Base-by-base conservation (phyloP, 30 jellyfish, hydroid and myxozoan species). In the Mastigias papua region DNA sequence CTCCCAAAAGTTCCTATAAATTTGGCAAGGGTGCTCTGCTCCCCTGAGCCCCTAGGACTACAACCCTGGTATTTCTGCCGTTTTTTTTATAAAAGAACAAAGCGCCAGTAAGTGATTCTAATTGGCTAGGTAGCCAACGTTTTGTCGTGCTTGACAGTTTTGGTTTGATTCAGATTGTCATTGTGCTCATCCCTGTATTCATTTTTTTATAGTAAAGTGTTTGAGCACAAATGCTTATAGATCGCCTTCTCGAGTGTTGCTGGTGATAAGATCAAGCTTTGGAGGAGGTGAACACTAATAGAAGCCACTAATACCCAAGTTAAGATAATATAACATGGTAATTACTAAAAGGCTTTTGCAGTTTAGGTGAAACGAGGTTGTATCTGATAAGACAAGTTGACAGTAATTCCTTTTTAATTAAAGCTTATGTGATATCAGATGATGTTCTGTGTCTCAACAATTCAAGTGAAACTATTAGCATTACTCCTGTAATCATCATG, bases 401-500 rank as follows among this genome's bases (percentile, higher is more conserved):
- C 90, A 62, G 67, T 80, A 61, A 80, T 80, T 28, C 90, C 49
- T 1, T 23, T 80, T 63, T 80, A 80, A 80, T 80, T 78, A 63
- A 73, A 29, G 51, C 81, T 80, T 80, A 66, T 25, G 54, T 27
- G 57, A 29, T 64, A 63, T 80, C 74, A 51, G 61, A 21, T 75
- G 31, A 15, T 75, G 35, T 34, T 72, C 35, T 1, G 26, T 29
- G 69, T 72, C 83, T 72, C 42, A 72, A 68, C 68, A 48, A 23
- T 72, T n/a, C 63, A 72, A 34, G 35, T 35, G 35, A 34, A 42
- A 15, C 15, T 46, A 69, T 28, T 7, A 5, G 49, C 25, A 32
- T 69, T 27, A 7, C 10, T 69, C 61, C 8, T 69, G 60, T 46
- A 19, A 33, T 28, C 63, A 35, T 28, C 80, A 37, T 57, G n/a